Percentiles rank a stretch among this genome's conserved stretches.
phyloP scores from a whole-genome alignment of 2,888 invertebrate genomes.

The Dynastes maya region DNA sequence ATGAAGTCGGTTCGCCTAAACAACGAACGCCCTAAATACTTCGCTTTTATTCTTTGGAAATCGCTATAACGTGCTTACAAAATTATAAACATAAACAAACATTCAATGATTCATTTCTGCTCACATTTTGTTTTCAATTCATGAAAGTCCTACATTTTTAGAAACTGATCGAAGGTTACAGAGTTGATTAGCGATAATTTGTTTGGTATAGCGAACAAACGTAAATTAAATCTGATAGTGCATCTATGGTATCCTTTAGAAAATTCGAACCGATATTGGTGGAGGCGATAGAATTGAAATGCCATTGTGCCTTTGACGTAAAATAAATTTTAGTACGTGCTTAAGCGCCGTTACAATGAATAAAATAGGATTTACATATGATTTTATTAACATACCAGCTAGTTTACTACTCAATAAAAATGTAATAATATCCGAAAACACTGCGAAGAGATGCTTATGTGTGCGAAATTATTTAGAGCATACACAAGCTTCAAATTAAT shows the following conservation, averaged over 20 bases:
- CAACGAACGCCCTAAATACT: neutral
- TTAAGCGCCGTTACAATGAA: conserved; percentile 31
- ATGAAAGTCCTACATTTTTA: neutral
- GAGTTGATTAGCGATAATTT: too few relatives aligned
- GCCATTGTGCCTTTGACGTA: conserved; percentile 5
- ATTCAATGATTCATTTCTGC: neutral
- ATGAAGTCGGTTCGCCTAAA: neutral
- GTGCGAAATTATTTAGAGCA: neutral
- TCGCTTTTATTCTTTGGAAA: neutral
- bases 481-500: too few relatives aligned
- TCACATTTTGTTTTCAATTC: neutral
- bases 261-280: neutral
- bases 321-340: conserved; percentile 25
- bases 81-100: neutral
- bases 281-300: neutral
- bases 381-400: conserved; percentile 22
- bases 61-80: too few relatives aligned
- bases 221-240: too few relatives aligned
- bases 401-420: conserved; percentile 36
- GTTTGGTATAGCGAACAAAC: too few relatives aligned
- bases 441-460: neutral
- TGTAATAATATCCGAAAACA: conserved; percentile 21
- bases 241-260: too few relatives aligned
- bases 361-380: conserved; percentile 29
- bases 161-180: too few relatives aligned